Evolutionary conservation across 2,113 vertebrate species (phyloP).

Genomic region (Saguinus midas): DNA sequence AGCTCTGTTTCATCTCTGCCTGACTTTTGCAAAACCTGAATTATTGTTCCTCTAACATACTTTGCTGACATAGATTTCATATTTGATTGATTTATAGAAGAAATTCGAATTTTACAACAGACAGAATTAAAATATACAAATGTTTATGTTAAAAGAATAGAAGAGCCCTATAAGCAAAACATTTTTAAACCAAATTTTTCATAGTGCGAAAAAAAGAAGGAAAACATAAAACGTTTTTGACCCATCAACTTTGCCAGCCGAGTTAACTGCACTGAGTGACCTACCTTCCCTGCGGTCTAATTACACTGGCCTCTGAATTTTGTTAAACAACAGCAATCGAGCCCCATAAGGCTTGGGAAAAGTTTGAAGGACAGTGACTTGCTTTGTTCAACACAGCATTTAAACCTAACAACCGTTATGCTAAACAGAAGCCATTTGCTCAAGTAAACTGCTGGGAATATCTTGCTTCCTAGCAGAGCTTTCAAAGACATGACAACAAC

Average conservation of each 20-base stretch:
- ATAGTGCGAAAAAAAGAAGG: neutral
- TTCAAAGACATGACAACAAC: constrained; percentile 69
- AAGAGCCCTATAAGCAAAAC: neutral
- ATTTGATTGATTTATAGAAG: neutral
- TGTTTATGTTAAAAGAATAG: neutral
- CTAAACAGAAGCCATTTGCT: constrained; percentile 70
- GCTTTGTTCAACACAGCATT: constrained; percentile 68
- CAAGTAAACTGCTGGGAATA: constrained; percentile 63
- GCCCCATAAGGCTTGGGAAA: constrained; percentile 8
- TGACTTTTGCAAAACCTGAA: neutral
- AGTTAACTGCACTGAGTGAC: constrained; percentile 65
- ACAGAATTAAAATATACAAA: neutral
- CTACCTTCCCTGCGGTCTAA: constrained; percentile 37
- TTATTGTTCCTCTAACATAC: neutral
- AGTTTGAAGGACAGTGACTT: constrained; percentile 56
- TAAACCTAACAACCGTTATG: constrained; percentile 68
- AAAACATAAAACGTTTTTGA: neutral
- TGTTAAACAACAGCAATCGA: constrained; percentile 35
- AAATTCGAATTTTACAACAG: neutral
- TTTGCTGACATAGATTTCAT: neutral
- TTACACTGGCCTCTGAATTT: constrained; percentile 45
- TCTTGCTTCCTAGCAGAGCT: constrained; percentile 58
- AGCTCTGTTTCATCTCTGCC: neutral
- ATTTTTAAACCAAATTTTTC: neutral
- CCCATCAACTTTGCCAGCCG: constrained; percentile 22